These are phyloP conservation scores for Origma solitaria DNA, from an alignment of 2,113 vertebrate genomes.

Conservation along the genomic window DNA sequence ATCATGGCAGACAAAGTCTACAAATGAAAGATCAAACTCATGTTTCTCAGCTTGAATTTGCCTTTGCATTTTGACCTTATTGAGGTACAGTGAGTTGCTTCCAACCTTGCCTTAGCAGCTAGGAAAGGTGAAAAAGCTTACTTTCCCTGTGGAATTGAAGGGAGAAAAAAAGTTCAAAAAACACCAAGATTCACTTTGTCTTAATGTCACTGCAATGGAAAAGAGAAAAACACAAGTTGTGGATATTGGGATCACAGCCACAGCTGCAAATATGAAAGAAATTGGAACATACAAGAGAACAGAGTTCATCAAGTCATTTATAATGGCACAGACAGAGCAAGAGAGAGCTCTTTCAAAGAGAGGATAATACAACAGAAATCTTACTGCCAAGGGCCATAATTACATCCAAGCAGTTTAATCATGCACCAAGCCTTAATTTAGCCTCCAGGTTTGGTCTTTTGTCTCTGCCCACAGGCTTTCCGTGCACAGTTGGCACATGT, in stretches of 20 bases:
- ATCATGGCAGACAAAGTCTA: not conserved
- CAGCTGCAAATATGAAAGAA: not conserved
- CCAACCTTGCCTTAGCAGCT: not conserved
- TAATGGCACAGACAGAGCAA: not conserved
- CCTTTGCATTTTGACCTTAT: not conserved
- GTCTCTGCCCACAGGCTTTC: not conserved
- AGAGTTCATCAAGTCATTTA: not conserved
- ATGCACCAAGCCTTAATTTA: not conserved
- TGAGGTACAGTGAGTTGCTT: not conserved
- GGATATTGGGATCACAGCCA: not conserved
- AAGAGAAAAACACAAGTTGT: not conserved
- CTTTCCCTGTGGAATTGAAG: not conserved
- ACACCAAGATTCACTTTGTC: not conserved
- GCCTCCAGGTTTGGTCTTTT: not conserved
- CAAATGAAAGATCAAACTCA: not conserved
- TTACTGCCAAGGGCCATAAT: not conserved
- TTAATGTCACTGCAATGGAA: not conserved
- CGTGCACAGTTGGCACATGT: not conserved
- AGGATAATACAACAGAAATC: not conserved
- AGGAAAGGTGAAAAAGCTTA: not conserved
- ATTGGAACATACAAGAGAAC: not conserved
- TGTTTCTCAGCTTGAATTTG: not conserved
- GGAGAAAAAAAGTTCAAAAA: fast-evolving
- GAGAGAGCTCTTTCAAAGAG: not conserved
- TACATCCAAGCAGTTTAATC: not conserved